Evolutionary conservation across 2,113 vertebrate genomes (phyloP), one percentile per base, ranked within the genome.

Genomic region (Zingel zingel): DNA sequence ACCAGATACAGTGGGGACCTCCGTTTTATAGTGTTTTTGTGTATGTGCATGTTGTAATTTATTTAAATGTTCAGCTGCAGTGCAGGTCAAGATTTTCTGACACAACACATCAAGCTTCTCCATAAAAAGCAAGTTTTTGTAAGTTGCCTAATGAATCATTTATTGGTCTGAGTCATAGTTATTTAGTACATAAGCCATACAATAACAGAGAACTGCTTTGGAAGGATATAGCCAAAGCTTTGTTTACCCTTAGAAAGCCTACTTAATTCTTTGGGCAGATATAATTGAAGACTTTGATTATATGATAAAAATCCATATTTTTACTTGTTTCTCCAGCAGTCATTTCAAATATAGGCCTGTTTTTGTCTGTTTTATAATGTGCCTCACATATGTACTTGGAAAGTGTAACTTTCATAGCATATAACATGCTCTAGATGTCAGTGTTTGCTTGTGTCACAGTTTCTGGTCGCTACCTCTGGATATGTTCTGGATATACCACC

Each of bases 391-490:
- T 56, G 33, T 45, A 43, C 25, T 39, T n/a, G 4, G 3, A 50
- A 53, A 15, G 21, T 81, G 83, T 64, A 85, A 67, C 23, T 70
- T 80, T n/a, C n/a, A n/a, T n/a, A n/a, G n/a, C 27, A 21, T n/a
- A 12, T 7, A 56, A 56, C 8, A 30, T 53, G 70, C 92, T 81
- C 84, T 89, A 93, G 93, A 88, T 92, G 91, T 87, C 94, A 92
- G 82, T 82, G 70, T 91, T 82, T 69, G 23, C 68, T 58, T 70
- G 57, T 64, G 21, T 74, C 71, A 77, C 25, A 12, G 23, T 18
- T n/a, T 61, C 18, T 54, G 0, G 56, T 74, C 13, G 11, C 45
- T 15, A 2, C 25, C 21, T 33, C 67, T 67, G 14, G 9, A 9
- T 58, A n/a, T 71, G 15, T 66, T 74, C 27, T 33, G 59, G 39